These are phyloP conservation scores for Antrozous pallidus DNA, from an alignment of 2,797 vertebrate species.

Conservation along the genomic window DNA sequence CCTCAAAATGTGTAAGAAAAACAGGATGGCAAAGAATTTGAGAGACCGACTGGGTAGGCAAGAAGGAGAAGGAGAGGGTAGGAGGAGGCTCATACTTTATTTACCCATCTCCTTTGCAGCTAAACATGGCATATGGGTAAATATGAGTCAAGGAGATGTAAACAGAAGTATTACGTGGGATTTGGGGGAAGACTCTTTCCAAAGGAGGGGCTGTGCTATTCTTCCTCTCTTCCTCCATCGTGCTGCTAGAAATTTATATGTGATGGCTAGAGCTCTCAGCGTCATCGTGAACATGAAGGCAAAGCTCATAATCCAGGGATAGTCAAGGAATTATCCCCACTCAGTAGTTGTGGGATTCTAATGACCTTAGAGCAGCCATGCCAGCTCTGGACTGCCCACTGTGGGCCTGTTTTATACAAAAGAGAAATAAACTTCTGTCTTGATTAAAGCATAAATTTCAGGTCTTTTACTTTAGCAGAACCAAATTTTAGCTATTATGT, in stretches of 20 bases:
- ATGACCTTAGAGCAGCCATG: background rate
- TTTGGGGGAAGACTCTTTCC: background rate
- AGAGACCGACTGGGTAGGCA: background rate
- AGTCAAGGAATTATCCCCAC: background rate
- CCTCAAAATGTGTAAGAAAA: background rate
- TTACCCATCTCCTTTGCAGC: background rate
- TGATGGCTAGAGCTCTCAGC: background rate
- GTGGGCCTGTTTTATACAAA: background rate
- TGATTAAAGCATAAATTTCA: conserved; percentile 17
- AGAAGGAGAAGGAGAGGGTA: background rate
- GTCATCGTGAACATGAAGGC: background rate
- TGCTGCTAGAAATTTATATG: background rate
- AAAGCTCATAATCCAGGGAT: background rate
- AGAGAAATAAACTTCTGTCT: background rate
- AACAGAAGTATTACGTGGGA: background rate
- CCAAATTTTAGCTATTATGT: background rate
- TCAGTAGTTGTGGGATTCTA: background rate
- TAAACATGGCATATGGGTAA: background rate
- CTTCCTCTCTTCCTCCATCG: background rate
- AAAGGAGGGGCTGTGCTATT: background rate
- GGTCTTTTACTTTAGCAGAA: background rate
- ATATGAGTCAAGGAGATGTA: background rate
- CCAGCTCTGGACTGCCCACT: background rate
- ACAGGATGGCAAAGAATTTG: background rate
- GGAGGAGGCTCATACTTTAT: background rate